Evolutionary conservation across 2,113 vertebrate genomes (phyloP).

Genomic region (Trogon surrucura): DNA sequence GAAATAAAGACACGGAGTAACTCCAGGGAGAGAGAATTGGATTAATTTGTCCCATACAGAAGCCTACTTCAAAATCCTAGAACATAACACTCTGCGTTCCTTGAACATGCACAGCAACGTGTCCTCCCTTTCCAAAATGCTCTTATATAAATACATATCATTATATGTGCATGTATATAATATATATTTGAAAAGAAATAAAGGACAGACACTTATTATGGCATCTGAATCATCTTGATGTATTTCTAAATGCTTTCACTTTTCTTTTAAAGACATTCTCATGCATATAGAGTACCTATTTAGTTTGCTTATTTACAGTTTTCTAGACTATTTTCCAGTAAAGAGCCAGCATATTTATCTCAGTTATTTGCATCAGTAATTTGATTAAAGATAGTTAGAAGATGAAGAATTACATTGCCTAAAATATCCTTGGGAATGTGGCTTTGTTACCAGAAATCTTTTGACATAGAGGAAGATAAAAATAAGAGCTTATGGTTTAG

Average conservation of each 20-base stretch:
- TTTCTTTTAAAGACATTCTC: background rate
- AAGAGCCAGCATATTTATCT: constrained; percentile 24
- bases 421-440: constrained; percentile 42
- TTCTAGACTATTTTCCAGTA: constrained; percentile 31
- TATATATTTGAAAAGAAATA: background rate
- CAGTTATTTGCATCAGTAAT: constrained; percentile 54
- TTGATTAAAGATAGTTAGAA: constrained; percentile 44
- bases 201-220: background rate
- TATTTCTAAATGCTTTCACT: background rate
- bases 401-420: background rate
- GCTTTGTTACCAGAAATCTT: constrained; percentile 50
- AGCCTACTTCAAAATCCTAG: background rate
- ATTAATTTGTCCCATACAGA: background rate
- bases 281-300: background rate
- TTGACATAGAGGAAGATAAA: constrained; percentile 47
- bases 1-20: background rate
- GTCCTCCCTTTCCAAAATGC: background rate
- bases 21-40: background rate
- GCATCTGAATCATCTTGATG: background rate
- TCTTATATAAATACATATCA: background rate
- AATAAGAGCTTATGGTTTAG: constrained; percentile 55
- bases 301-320: constrained; percentile 46
- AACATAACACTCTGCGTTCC: background rate
- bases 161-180: background rate
- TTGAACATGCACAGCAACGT: background rate